Evolutionary conservation across 2,888 invertebrate genomes (phyloP).

Genomic region (Pseudococcus viburni): DNA sequence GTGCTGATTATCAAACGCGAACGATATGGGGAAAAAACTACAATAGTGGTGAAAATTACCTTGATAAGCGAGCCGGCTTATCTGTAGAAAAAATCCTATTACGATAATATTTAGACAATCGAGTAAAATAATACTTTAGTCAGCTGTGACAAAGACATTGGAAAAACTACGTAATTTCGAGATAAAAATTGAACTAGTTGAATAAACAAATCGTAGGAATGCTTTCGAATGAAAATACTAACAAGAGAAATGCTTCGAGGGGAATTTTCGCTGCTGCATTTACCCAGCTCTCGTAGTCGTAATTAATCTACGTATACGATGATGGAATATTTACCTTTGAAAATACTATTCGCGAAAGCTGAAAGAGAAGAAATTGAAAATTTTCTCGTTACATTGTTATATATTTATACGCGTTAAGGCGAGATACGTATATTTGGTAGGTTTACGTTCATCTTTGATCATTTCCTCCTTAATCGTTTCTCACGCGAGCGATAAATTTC

Average conservation of each 20-base stretch:
- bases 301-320: slow-evolving; percentile 5
- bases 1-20: not conserved
- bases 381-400: slow-evolving; percentile 7
- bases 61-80: not conserved
- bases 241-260: not conserved
- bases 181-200: not conserved
- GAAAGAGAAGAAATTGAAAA: slow-evolving; percentile 18
- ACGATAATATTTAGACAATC: slow-evolving; percentile 25
- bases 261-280: not conserved
- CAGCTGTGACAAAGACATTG: not conserved
- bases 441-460: slow-evolving; percentile 1
- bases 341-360: not conserved
- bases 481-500: slow-evolving; percentile 19
- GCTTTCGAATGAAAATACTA: not conserved
- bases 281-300: not conserved
- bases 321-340: not conserved
- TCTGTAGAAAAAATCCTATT: not conserved
- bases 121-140: not conserved
- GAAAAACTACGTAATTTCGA: not conserved
- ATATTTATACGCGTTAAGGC: not conserved
- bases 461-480: slow-evolving; percentile 24
- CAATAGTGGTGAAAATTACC: not conserved
- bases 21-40: not conserved
- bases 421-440: not conserved
- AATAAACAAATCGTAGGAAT: not conserved